Percentiles rank a stretch among this genome's conserved stretches.
These are phyloP conservation scores for Melieria picta DNA, from an alignment of 2,888 invertebrate genomes.

Conservation along the genomic window DNA sequence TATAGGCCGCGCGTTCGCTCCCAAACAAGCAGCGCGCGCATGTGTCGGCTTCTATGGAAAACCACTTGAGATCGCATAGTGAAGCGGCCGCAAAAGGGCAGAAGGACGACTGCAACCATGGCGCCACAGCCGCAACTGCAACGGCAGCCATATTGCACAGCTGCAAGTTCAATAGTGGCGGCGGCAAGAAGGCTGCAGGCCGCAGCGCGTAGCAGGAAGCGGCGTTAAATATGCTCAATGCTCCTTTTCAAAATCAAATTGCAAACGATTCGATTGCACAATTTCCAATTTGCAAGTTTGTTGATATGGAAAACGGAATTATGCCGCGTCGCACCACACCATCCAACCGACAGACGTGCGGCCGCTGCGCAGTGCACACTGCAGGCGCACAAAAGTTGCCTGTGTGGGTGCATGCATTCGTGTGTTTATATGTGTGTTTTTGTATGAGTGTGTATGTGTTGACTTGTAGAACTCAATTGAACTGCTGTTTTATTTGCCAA, in stretches of 20 bases:
- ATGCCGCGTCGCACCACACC: slow-evolving; percentile 4
- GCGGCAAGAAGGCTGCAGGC: background rate
- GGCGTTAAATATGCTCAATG: slow-evolving; percentile 29
- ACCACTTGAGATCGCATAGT: slow-evolving; percentile 20
- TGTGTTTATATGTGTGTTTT: background rate
- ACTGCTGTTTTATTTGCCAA: slow-evolving; percentile 31
- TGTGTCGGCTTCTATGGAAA: slow-evolving; percentile 11
- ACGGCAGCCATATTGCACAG: slow-evolving; percentile 2
- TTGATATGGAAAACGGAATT: slow-evolving; percentile 34
- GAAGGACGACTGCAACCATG: background rate
- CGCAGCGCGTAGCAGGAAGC: background rate
- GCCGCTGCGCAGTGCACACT: background rate
- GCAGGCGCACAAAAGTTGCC: background rate
- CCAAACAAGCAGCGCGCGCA: background rate
- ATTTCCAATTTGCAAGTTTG: slow-evolving; percentile 36
- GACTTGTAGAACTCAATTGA: slow-evolving; percentile 30
- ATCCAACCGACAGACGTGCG: background rate
- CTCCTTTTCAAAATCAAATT: slow-evolving; percentile 33
- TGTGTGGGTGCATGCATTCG: background rate
- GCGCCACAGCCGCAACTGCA: slow-evolving; percentile 17
- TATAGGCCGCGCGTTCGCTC: slow-evolving; percentile 12
- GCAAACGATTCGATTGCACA: slow-evolving; percentile 35
- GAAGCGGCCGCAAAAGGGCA: too few species aligned
- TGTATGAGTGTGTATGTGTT: slow-evolving; percentile 12
- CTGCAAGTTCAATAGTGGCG: background rate